phyloP scores from a whole-genome alignment of 30 jellyfish, hydroid and myxozoan genomes.

The Nemopilema nomurai region DNA sequence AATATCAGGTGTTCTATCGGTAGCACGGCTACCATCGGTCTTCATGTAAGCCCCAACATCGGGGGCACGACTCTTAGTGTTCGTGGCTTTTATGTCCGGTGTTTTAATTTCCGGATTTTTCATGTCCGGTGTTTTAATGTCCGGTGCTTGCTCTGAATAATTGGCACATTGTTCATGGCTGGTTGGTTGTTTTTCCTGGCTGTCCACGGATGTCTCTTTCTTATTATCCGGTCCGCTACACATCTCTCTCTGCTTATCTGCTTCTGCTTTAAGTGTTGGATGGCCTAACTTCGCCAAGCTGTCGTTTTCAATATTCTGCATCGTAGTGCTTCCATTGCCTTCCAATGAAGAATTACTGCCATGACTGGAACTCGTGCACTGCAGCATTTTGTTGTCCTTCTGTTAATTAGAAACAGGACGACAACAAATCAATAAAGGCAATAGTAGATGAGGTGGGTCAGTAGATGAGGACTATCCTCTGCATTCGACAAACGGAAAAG shows the following conservation, averaged over 20 bases:
- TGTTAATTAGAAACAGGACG: too few species aligned
- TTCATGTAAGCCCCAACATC: constrained; percentile 19
- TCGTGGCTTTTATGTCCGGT: constrained; percentile 33
- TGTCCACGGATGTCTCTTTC: background rate
- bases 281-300: constrained; percentile 16
- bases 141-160: constrained; percentile 42
- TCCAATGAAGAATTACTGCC: constrained; percentile 41
- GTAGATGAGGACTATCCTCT: too few species aligned
- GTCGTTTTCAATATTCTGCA: background rate
- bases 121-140: constrained; percentile 13
- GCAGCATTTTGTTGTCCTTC: background rate
- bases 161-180: constrained; percentile 12
- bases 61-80: constrained; percentile 27
- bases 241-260: background rate
- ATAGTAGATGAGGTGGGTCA: too few species aligned
- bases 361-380: background rate
- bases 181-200: constrained; percentile 2
- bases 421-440: too few species aligned
- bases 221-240: too few species aligned
- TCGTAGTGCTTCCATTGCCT: background rate
- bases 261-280: constrained; percentile 15
- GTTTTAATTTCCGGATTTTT: constrained; percentile 27
- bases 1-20: background rate
- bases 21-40: background rate
- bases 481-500: too few species aligned